Conservation (phyloP, 2,113 vertebrate genomes). For the Atherinomorus stipes region DNA sequence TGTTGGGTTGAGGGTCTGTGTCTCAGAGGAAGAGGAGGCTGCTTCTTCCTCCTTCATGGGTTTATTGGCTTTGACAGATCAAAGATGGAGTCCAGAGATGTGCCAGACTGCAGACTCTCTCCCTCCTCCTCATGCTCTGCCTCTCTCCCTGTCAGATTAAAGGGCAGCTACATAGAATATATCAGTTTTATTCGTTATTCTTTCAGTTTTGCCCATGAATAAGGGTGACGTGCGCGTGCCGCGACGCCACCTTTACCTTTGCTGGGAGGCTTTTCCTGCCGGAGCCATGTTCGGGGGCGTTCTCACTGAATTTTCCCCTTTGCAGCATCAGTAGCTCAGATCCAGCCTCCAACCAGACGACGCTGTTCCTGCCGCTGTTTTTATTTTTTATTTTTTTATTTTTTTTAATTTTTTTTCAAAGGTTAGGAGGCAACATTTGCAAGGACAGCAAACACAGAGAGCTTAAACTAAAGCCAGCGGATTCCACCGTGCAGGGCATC, state of each 20-base stretch:
- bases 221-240: no score
- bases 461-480: slow-evolving; percentile 40
- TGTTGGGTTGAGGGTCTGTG: no score
- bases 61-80: slow-evolving; percentile 10
- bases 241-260: not conserved
- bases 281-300: slow-evolving; percentile 64
- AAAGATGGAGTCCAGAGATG: slow-evolving; percentile 24
- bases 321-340: slow-evolving; percentile 81
- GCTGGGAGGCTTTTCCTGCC: slow-evolving; percentile 4
- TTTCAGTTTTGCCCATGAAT: no score
- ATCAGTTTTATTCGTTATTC: no score
- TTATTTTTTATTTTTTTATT: slow-evolving; percentile 45
- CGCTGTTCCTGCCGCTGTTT: slow-evolving; percentile 61
- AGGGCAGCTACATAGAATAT: no score
- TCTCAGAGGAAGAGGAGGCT: no score
- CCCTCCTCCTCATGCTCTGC: no score
- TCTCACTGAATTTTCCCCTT: slow-evolving; percentile 78
- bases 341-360: slow-evolving; percentile 75
- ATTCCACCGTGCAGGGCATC: slow-evolving; percentile 50
- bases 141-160: no score
- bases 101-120: slow-evolving; percentile 30
- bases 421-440: slow-evolving; percentile 63
- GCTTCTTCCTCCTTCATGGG: no score
- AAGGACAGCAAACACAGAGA: slow-evolving; percentile 65
- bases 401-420: slow-evolving; percentile 27